Conservation (phyloP, 2,888 invertebrate species). For the Eristalis tenax region DNA sequence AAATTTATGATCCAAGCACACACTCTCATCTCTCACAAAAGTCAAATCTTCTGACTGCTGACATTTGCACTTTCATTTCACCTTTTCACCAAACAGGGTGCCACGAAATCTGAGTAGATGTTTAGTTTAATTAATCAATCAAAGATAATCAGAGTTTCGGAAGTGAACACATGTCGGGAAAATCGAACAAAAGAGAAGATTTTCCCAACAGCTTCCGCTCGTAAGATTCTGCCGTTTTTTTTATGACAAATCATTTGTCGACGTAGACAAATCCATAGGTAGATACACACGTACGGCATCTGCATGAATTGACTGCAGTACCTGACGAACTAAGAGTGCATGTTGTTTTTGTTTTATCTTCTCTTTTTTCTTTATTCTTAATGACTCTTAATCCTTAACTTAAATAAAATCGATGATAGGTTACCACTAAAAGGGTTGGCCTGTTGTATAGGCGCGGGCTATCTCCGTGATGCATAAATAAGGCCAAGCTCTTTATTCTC, state of each 20-base stretch:
- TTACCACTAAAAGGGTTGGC: slow-evolving; percentile 2
- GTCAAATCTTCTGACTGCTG: not conserved
- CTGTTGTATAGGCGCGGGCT: not conserved
- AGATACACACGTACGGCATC: not conserved
- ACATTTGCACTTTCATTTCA: not conserved
- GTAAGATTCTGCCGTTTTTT: not conserved
- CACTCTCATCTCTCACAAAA: not conserved
- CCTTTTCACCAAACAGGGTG: not conserved
- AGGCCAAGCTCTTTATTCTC: not conserved
- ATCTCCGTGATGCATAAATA: not conserved
- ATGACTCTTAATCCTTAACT: slow-evolving; percentile 42
- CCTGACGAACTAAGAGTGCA: too few species aligned
- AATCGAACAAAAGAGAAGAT: not conserved
- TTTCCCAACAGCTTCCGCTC: too few species aligned
- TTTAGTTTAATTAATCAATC: not conserved
- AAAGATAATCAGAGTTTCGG: not conserved
- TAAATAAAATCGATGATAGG: slow-evolving; percentile 38
- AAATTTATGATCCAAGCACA: not conserved
- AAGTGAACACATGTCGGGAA: not conserved
- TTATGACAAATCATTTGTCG: not conserved
- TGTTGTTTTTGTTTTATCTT: not conserved
- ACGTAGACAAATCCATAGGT: not conserved
- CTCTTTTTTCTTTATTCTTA: not conserved
- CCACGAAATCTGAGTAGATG: not conserved
- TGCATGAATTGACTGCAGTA: too few species aligned